Conservation (phyloP, 2,113 vertebrate genomes). For the Haemorhous mexicanus region DNA sequence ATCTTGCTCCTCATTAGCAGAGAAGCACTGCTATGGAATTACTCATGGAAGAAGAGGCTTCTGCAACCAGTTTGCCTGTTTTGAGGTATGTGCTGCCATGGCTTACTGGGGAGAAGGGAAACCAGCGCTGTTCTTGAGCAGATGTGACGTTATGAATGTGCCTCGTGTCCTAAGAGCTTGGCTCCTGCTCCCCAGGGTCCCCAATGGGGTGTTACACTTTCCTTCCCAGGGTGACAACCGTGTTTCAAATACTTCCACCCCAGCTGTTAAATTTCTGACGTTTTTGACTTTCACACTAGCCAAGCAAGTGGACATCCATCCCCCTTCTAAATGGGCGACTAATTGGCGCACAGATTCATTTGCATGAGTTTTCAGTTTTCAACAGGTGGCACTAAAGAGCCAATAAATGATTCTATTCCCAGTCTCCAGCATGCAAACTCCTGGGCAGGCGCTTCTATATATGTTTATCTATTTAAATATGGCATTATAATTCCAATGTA, state of each 20-base stretch:
- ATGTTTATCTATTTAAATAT: slow-evolving; percentile 64
- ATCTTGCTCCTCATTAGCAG: not conserved
- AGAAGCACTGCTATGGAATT: not conserved
- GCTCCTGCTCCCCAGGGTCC: not conserved
- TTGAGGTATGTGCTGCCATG: not conserved
- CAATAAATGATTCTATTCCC: slow-evolving; percentile 51
- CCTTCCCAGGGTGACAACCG: rapidly evolving
- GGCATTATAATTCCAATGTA: slow-evolving; percentile 43
- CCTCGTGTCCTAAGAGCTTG: not conserved
- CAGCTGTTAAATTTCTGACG: not conserved
- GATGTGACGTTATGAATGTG: rapidly evolving
- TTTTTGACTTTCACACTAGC: not conserved
- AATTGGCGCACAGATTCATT: not conserved
- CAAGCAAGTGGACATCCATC: not conserved
- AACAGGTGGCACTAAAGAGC: slow-evolving; percentile 69
- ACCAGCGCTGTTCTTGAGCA: not conserved
- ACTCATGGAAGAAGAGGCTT: not conserved
- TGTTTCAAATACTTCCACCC: not conserved
- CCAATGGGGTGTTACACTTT: not conserved
- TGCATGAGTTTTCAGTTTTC: slow-evolving; percentile 46
- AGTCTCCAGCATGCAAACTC: slow-evolving; percentile 16
- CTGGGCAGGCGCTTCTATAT: slow-evolving; percentile 43
- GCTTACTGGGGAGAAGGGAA: not conserved
- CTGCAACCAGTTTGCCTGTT: not conserved
- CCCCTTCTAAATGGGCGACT: not conserved